These are phyloP conservation scores for Lycorma delicatula DNA, from an alignment of 1,140 invertebrate genomes.

Conservation along the genomic window DNA sequence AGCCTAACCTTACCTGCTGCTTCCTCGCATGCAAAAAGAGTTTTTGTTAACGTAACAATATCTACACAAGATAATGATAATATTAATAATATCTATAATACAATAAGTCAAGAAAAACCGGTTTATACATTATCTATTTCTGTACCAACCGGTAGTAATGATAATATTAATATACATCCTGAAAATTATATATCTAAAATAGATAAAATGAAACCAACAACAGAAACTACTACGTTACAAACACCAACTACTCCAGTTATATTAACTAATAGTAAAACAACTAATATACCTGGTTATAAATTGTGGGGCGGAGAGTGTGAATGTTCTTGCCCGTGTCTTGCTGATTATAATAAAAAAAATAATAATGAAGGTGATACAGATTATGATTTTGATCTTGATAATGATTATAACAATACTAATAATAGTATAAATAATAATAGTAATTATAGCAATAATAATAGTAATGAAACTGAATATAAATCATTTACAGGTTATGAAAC, in stretches of 20 bases:
- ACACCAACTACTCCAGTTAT: no score
- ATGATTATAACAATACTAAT: no score
- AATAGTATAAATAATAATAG: no score
- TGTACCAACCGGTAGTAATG: constrained; percentile 46
- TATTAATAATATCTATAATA: constrained; percentile 5
- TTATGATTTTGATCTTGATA: no score
- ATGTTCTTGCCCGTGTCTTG: constrained; percentile 59
- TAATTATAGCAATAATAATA: not conserved
- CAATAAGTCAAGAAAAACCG: constrained; percentile 49
- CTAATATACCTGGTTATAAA: constrained; percentile 15
- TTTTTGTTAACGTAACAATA: constrained; percentile 67
- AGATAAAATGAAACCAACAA: no score
- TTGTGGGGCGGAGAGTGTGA: constrained; percentile 63
- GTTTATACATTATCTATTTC: constrained; percentile 63
- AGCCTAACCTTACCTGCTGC: constrained; percentile 10
- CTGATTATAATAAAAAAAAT: no score
- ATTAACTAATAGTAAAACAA: no score
- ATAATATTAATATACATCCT: constrained; percentile 44
- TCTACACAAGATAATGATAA: constrained; percentile 38
- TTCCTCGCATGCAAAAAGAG: constrained; percentile 41
- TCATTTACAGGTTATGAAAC: no score
- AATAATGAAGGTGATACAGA: no score
- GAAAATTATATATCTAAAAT: no score
- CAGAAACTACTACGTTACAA: no score
- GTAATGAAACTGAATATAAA: no score